phyloP scores from a whole-genome alignment of 1,140 invertebrate species.

The Drosophila ambigua region DNA sequence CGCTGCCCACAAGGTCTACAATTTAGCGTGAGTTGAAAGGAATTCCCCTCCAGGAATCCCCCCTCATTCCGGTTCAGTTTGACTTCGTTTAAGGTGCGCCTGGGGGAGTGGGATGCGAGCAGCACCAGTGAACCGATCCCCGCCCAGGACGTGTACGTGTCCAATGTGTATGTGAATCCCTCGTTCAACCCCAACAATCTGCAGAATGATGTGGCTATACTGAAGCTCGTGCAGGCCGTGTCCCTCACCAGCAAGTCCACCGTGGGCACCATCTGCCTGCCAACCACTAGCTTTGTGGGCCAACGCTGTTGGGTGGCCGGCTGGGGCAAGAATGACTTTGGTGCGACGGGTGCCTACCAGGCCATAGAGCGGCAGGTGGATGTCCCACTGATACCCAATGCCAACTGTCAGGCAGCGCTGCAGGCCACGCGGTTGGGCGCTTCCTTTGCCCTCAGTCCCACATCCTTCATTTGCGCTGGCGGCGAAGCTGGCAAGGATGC shows the following conservation, averaged over 20 bases:
- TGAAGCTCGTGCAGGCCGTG: constrained; percentile 86
- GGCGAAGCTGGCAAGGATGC: constrained; percentile 91
- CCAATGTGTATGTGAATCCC: constrained; percentile 87
- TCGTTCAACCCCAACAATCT: constrained; percentile 87
- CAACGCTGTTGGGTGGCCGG: constrained; percentile 90
- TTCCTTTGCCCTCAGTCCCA: constrained; percentile 86
- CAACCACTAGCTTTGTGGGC: constrained; percentile 86
- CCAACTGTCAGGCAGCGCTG: constrained; percentile 87
- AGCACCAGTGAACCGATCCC: constrained; percentile 86
- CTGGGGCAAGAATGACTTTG: constrained; percentile 93
- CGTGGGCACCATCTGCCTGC: constrained; percentile 90
- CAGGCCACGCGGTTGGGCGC: constrained; percentile 87
- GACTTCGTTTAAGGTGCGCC: constrained; percentile 85
- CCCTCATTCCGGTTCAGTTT: constrained; percentile 28
- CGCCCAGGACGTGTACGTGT: constrained; percentile 86
- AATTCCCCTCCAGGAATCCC: not conserved
- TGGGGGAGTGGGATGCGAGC: constrained; percentile 89
- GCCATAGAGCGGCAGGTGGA: constrained; percentile 89
- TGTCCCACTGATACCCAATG: constrained; percentile 87
- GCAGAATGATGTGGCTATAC: constrained; percentile 88
- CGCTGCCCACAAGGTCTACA: constrained; percentile 87
- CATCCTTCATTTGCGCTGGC: constrained; percentile 90
- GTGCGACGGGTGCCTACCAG: constrained; percentile 87
- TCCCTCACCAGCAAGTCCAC: constrained; percentile 86
- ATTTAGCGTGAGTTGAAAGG: constrained; percentile 85